Evolutionary conservation across 2,113 vertebrate species (phyloP).

Genomic region (Glaucomys volans): DNA sequence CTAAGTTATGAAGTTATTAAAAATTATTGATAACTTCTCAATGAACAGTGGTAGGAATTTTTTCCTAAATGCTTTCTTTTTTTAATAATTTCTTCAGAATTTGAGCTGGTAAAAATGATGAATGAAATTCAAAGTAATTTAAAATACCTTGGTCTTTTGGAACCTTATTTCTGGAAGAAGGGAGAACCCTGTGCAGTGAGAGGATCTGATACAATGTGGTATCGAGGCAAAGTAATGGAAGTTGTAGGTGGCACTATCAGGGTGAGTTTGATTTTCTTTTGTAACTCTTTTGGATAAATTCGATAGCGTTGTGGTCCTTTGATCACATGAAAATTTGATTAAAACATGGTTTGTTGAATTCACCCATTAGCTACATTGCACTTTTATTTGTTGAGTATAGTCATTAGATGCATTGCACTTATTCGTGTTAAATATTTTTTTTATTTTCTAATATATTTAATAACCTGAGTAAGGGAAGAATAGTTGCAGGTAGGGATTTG

Average conservation of each 20-base stretch:
- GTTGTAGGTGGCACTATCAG: conserved; percentile 87
- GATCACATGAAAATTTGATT: conserved; percentile 29
- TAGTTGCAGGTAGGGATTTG: not conserved
- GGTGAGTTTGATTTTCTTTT: conserved; percentile 83
- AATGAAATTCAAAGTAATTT: conserved; percentile 90
- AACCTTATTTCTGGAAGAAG: conserved; percentile 93
- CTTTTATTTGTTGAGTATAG: conserved; percentile 40
- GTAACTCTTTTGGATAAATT: not conserved
- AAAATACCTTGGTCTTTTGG: conserved; percentile 90
- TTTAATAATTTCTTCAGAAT: conserved; percentile 84
- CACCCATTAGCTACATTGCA: not conserved
- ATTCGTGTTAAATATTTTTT: conserved; percentile 50
- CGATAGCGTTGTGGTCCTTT: not conserved
- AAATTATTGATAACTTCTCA: conserved; percentile 45
- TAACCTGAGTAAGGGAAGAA: conserved; percentile 27
- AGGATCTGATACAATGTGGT: conserved; percentile 94
- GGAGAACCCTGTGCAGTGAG: conserved; percentile 93
- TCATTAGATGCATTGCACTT: not conserved
- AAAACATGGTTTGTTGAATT: conserved; percentile 21
- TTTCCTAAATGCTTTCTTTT: conserved; percentile 66
- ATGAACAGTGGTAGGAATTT: conserved; percentile 33
- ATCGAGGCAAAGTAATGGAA: conserved; percentile 92
- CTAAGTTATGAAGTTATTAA: conserved; percentile 38
- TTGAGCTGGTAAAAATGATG: conserved; percentile 87
- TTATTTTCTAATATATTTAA: conserved; percentile 40